Evolutionary conservation across 2,888 invertebrate genomes (phyloP).

Genomic region (Nomada lathburiana): DNA sequence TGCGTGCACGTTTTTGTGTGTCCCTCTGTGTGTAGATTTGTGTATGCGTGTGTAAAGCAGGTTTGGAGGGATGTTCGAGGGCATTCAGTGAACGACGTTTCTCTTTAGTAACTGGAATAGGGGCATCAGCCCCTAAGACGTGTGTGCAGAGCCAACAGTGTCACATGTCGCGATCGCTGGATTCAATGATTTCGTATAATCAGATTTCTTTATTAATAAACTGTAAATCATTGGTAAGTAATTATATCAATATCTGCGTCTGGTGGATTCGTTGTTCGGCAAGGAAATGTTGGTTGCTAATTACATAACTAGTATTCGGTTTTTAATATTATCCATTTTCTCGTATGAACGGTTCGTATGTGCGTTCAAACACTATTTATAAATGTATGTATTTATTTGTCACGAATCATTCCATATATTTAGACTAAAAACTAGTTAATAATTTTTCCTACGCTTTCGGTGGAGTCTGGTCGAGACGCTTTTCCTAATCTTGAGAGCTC

Average conservation of each 20-base stretch:
- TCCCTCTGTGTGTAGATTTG: constrained; percentile 9
- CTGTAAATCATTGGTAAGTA: constrained; percentile 12
- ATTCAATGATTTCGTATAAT: constrained; percentile 40
- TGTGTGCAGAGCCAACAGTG: constrained; percentile 9
- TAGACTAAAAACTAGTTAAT: no score
- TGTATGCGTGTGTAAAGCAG: neutral
- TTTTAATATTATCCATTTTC: no score
- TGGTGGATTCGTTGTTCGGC: neutral
- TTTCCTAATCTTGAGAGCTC: no score
- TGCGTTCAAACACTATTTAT: no score
- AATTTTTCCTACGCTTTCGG: no score
- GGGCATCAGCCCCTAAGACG: neutral
- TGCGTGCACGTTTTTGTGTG: neutral
- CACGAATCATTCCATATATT: no score
- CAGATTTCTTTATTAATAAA: constrained; percentile 33
- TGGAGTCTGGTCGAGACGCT: no score
- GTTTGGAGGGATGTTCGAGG: neutral
- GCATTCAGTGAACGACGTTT: constrained; percentile 36
- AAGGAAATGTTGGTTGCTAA: no score
- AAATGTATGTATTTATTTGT: no score
- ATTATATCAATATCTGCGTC: neutral
- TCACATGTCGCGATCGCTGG: constrained; percentile 9
- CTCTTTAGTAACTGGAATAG: constrained; percentile 51
- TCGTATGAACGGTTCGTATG: no score
- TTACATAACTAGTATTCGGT: no score